Conservation (phyloP, 2,797 vertebrate genomes). For the Chloroceryle amazona region DNA sequence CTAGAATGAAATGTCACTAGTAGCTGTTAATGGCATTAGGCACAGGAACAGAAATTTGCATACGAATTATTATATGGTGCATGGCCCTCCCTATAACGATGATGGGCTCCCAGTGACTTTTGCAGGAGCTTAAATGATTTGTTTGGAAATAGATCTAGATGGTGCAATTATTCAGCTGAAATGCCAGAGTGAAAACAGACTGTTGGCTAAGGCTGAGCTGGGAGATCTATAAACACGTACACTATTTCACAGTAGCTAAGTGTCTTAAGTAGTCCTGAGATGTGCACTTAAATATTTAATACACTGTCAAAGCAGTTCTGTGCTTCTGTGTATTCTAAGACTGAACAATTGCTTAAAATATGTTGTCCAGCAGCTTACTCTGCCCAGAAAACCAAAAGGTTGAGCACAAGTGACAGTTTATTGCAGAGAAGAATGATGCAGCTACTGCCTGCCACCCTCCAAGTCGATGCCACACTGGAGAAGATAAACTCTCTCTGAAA, state of each 20-base stretch:
- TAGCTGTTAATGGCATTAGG: constrained; percentile 45
- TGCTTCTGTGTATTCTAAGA: neutral
- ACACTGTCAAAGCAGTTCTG: neutral
- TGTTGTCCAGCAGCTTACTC: neutral
- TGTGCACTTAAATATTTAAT: constrained; percentile 4
- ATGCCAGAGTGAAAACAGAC: constrained; percentile 25
- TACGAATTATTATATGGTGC: constrained; percentile 58
- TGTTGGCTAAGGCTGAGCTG: constrained; percentile 12
- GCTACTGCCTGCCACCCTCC: neutral
- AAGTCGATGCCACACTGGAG: accelerated
- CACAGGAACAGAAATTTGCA: constrained; percentile 71
- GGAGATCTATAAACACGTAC: neutral
- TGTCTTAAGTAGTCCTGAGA: constrained; percentile 12
- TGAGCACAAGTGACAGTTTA: neutral
- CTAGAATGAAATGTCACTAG: constrained; percentile 59
- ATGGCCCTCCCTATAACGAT: constrained; percentile 28
- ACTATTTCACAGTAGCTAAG: neutral
- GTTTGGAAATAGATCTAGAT: constrained; percentile 38
- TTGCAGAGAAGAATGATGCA: neutral
- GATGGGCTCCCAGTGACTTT: constrained; percentile 64
- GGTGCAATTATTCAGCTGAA: constrained; percentile 48
- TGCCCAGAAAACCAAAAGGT: neutral
- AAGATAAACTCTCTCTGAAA: neutral
- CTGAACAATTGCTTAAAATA: neutral
- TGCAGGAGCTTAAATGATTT: constrained; percentile 70